Evolutionary conservation across 2,113 vertebrate genomes (phyloP).

Genomic region (Dasyurus viverrinus): DNA sequence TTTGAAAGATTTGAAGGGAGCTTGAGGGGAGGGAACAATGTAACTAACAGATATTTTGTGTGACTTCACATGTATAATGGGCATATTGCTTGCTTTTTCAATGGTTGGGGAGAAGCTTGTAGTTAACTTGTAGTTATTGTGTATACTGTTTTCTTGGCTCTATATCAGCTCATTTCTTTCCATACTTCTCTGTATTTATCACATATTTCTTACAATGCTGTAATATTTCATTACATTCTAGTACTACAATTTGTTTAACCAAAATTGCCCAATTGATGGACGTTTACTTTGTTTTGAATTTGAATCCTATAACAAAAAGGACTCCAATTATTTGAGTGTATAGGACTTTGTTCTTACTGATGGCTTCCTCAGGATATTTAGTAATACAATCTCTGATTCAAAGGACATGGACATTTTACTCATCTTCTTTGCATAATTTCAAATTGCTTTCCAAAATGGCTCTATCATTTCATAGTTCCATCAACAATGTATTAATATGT

Average conservation of each 20-base stretch:
- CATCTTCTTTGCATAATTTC: not conserved
- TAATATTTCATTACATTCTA: not conserved
- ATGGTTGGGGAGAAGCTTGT: too few relatives aligned
- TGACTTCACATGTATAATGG: too few relatives aligned
- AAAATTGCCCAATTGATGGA: not conserved
- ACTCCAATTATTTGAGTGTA: not conserved
- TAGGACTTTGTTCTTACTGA: not conserved
- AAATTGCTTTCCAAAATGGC: not conserved
- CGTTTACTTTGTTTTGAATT: not conserved
- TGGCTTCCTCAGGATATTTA: not conserved
- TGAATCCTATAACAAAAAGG: not conserved
- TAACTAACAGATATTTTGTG: too few relatives aligned
- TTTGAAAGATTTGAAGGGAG: too few relatives aligned
- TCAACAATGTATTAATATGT: not conserved
- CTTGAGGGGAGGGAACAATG: too few relatives aligned
- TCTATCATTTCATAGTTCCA: not conserved
- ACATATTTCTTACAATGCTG: not conserved
- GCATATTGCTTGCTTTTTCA: too few relatives aligned
- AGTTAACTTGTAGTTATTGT: not conserved
- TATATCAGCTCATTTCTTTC: not conserved
- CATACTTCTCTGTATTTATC: not conserved
- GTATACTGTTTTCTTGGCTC: not conserved
- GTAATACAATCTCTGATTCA: not conserved
- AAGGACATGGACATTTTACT: not conserved
- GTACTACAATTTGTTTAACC: not conserved